Evolutionary conservation across 2,797 vertebrate species (phyloP).

Genomic region (Dromococcyx pavoninus): DNA sequence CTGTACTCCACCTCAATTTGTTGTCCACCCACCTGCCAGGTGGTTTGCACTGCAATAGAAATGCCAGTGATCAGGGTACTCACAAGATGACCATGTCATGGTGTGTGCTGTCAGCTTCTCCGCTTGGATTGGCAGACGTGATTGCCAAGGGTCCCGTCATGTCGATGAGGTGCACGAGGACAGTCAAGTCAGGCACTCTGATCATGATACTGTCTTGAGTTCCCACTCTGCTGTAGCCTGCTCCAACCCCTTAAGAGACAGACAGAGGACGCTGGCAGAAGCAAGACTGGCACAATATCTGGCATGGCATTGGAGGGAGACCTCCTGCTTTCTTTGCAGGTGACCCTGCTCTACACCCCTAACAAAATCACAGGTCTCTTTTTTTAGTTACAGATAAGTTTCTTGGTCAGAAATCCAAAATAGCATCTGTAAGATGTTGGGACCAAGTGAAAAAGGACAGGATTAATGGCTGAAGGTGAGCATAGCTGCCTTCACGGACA

Average conservation of each 20-base stretch:
- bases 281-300: neutral
- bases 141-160: constrained; percentile 89
- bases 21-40: rapidly evolving
- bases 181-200: constrained; percentile 88
- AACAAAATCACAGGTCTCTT: rapidly evolving
- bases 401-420: neutral
- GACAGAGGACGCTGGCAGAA: neutral
- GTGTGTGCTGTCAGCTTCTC: constrained; percentile 89
- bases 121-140: constrained; percentile 91
- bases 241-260: constrained; percentile 80
- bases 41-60: neutral
- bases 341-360: neutral
- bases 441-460: neutral
- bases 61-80: neutral
- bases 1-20: rapidly evolving
- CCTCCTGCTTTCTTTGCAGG: neutral
- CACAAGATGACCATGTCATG: constrained; percentile 89
- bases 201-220: constrained; percentile 92
- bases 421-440: neutral
- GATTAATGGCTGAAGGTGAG: neutral
- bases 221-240: constrained; percentile 85
- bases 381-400: neutral
- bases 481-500: neutral
- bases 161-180: constrained; percentile 84
- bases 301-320: rapidly evolving